Percentiles rank a stretch among this genome's conserved stretches.
These are phyloP conservation scores for Laspeyria flexula DNA, from an alignment of 2,888 invertebrate species.

Conservation along the genomic window DNA sequence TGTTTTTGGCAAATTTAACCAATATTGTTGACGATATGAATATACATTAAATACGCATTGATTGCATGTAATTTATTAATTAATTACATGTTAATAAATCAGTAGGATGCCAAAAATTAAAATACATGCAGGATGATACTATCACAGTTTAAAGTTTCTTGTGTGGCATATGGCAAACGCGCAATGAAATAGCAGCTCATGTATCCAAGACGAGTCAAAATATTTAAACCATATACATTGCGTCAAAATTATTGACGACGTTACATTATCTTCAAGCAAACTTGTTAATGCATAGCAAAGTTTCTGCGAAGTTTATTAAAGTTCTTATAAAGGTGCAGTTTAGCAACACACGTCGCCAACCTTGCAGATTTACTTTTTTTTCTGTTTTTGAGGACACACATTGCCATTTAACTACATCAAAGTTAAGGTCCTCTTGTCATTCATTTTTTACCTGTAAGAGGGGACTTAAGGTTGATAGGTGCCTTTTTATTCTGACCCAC, in stretches of 20 bases:
- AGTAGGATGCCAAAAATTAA: too few relatives aligned
- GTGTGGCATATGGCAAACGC: conserved; percentile 59
- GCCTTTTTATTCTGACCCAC: conserved; percentile 36
- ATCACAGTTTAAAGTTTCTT: conserved; percentile 47
- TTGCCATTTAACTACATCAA: conserved; percentile 71
- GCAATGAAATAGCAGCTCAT: conserved; percentile 33
- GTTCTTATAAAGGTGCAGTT: conserved; percentile 37
- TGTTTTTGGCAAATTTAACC: conserved; percentile 41
- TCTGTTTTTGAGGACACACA: conserved; percentile 67
- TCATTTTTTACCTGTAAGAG: conserved; percentile 55
- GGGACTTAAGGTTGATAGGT: conserved; percentile 35
- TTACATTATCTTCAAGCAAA: conserved; percentile 4
- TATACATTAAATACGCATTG: conserved; percentile 5
- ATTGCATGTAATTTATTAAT: conserved; percentile 17
- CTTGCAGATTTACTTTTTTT: conserved; percentile 63
- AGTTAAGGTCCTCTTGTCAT: conserved; percentile 58
- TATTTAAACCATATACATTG: conserved; percentile 20
- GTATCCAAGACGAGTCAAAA: conserved; percentile 27
- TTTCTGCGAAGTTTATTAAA: conserved; percentile 10
- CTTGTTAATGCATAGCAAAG: conserved; percentile 22
- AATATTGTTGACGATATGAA: conserved; percentile 27
- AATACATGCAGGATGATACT: conserved; percentile 34
- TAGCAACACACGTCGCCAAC: conserved; percentile 58
- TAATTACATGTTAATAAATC: too few relatives aligned
- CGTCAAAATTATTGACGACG: not conserved